Percentiles rank a stretch among this genome's conserved stretches.
Conservation (phyloP, 2,888 invertebrate species). For the Aspidiotus rigidus region DNA sequence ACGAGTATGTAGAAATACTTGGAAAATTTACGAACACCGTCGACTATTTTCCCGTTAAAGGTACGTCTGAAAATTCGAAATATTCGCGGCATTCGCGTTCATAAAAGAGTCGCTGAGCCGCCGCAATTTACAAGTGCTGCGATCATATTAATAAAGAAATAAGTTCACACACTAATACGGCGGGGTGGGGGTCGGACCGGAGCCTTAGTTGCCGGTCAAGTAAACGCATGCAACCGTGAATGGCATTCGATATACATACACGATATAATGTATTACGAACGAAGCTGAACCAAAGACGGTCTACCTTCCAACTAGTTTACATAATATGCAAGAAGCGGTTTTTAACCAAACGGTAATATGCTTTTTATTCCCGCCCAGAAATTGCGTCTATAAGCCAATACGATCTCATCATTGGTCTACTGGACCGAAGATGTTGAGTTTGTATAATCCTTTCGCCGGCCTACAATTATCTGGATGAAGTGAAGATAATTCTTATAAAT, state of each 20-base stretch:
- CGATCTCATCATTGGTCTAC: conserved; percentile 25
- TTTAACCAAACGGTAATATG: not conserved
- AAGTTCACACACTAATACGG: not conserved
- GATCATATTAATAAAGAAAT: not conserved
- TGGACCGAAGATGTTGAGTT: conserved; percentile 26
- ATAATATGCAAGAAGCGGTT: conserved; percentile 3
- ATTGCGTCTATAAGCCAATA: conserved; percentile 21
- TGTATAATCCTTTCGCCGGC: conserved; percentile 28
- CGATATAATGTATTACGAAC: too few species aligned
- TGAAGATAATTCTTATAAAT: conserved; percentile 12
- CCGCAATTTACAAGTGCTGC: not conserved
- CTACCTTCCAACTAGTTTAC: conserved; percentile 10
- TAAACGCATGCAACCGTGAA: not conserved
- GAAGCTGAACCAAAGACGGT: not conserved
- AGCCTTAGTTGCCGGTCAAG: not conserved
- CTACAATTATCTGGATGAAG: conserved; percentile 22
- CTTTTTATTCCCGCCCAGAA: conserved; percentile 31
- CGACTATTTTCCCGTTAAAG: not conserved
- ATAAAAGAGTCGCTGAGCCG: not conserved
- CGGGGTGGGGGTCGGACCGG: not conserved
- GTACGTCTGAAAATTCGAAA: not conserved
- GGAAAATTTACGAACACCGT: conserved; percentile 2
- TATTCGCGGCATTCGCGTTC: not conserved
- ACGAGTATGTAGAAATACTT: too few species aligned
- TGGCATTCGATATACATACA: too few species aligned